Evolutionary conservation across 1,140 invertebrate genomes (phyloP), one percentile per base, ranked within the genome.

Genomic region (Drosophila repleta): DNA sequence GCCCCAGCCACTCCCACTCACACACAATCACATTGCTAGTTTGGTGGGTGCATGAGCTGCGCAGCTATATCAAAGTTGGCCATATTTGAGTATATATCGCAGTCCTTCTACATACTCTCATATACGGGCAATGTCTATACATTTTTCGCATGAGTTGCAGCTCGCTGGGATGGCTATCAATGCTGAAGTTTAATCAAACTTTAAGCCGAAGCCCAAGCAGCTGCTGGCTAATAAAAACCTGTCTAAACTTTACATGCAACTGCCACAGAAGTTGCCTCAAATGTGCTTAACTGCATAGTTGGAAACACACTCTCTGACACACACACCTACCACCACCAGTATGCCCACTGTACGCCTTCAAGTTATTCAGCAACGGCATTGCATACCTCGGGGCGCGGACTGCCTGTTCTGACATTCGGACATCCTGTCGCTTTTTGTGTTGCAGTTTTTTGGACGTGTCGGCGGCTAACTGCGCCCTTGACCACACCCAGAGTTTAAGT

Each of bases 121-220:
- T 24, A 43, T 57, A 41, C 21, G 17, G 2, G 35, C 51, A 53
- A 5, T 56, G 61, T 65, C 67, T 70, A 70, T 70, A 57, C 64
- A 70, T 57, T 70, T 43, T 32, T 35, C 26, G 65, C 46, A 20
- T 55, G n/a, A 48, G 53, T 37, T 64, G n/a, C 8, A 49, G 70
- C 57, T 66, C 63, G 61, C 37, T n/a, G 35, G 13, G 29, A 6
- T 29, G 39, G n/a, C 65, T 72, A 72, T 72, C 60, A 81, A 77
- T 81, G 78, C 69, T 61, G 64, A 81, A 87, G 78, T 82, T 87
- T 85, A 87, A 85, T 85, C 81, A 85, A 85, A 85, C 62, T 82
- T 87, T 79, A 62, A 62, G 57, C 45, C 55, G 18, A 48, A 57
- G n/a, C 37, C 21, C 17, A 18, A 18, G 24, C 37, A 67, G 69